These are phyloP conservation scores for Lasioglossum oenotherae DNA, from an alignment of 2,888 invertebrate genomes.

Conservation along the genomic window DNA sequence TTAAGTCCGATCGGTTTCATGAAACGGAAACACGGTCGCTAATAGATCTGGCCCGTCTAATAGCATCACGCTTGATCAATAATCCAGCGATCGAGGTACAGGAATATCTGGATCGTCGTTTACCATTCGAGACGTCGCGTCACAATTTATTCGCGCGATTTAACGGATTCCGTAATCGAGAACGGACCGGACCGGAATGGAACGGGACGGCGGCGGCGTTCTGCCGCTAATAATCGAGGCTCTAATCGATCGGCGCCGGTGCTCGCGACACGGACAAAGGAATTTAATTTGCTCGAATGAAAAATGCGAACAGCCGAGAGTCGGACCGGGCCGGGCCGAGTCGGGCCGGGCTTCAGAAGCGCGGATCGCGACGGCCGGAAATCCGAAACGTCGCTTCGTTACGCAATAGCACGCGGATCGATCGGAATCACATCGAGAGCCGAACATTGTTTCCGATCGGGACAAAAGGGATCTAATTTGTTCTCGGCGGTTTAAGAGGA, in stretches of 20 bases:
- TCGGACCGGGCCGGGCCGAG: neutral
- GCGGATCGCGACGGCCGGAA: constrained; percentile 30
- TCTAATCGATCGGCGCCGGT: constrained; percentile 48
- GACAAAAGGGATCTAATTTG: constrained; percentile 25
- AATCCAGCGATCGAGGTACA: neutral
- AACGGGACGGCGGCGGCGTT: constrained; percentile 11
- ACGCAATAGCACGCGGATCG: constrained; percentile 45
- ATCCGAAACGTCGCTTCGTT: constrained; percentile 56
- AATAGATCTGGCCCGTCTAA: neutral
- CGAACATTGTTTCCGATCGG: constrained; percentile 39
- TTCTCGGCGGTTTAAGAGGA: constrained; percentile 29
- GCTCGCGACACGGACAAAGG: constrained; percentile 54
- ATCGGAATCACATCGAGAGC: constrained; percentile 18
- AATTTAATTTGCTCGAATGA: constrained; percentile 59
- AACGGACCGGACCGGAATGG: neutral
- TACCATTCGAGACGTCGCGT: constrained; percentile 20
- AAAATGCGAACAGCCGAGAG: constrained; percentile 40
- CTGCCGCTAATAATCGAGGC: constrained; percentile 50
- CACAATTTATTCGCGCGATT: constrained; percentile 39
- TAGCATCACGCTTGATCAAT: constrained; percentile 10
- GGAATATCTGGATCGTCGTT: constrained; percentile 19
- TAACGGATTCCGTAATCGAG: constrained; percentile 43
- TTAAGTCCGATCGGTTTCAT: neutral
- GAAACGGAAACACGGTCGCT: neutral
- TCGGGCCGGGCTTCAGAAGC: constrained; percentile 8